Evolutionary conservation across 1,140 invertebrate species (phyloP).

Genomic region (Bombus impatiens): DNA sequence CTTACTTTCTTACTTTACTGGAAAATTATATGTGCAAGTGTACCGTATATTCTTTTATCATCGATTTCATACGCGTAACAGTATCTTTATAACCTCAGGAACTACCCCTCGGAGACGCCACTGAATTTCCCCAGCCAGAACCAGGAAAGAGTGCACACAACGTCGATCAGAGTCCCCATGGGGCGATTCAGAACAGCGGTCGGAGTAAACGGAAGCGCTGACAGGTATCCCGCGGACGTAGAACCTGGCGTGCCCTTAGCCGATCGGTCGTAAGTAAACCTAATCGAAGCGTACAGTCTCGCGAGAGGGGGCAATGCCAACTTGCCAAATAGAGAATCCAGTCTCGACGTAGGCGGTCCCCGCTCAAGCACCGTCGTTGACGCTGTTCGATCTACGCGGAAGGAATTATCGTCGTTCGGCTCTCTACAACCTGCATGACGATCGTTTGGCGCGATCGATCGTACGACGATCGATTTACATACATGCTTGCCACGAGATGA

Average conservation of each 20-base stretch:
- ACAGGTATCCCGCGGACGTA: slow-evolving; percentile 58
- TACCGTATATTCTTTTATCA: too few relatives aligned
- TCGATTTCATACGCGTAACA: not conserved
- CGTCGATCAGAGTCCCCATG: slow-evolving; percentile 16
- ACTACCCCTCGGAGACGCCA: slow-evolving; percentile 9
- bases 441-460: slow-evolving; percentile 25
- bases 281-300: slow-evolving; percentile 70
- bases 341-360: slow-evolving; percentile 72
- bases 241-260: slow-evolving; percentile 73
- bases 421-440: not conserved
- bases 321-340: slow-evolving; percentile 73
- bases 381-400: slow-evolving; percentile 16
- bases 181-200: slow-evolving; percentile 6
- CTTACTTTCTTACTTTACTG: not conserved
- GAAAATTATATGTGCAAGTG: not conserved
- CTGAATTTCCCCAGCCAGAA: not conserved
- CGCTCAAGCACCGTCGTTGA: slow-evolving; percentile 1
- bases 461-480: slow-evolving; percentile 40
- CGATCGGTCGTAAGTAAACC: slow-evolving; percentile 72
- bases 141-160: not conserved
- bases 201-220: slow-evolving; percentile 41
- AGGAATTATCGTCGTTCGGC: slow-evolving; percentile 2
- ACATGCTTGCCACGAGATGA: slow-evolving; percentile 34
- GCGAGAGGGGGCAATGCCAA: slow-evolving; percentile 31
- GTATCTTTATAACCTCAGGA: not conserved